Percentiles rank a stretch among this genome's conserved stretches.
Conservation (phyloP, 2,797 vertebrate species). For the Urocyon cinereoargenteus region DNA sequence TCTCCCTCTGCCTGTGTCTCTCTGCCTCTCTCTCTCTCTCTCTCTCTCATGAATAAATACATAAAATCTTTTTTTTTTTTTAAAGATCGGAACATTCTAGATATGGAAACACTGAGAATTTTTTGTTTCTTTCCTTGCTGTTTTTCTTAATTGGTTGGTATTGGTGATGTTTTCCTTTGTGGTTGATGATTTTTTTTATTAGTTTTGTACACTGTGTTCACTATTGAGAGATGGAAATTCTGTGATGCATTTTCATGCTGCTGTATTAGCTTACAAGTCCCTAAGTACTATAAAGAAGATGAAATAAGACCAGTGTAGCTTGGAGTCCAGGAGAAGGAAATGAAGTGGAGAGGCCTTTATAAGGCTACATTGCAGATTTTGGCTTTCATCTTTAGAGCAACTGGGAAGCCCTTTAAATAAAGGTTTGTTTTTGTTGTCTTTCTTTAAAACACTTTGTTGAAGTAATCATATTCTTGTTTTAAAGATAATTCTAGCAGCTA, state of each 20-base stretch:
- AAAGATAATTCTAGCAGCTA: neutral
- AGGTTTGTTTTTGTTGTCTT: neutral
- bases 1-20: no score
- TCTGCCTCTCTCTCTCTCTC: no score
- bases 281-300: neutral
- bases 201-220: neutral
- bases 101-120: neutral
- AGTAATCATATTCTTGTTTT: slow-evolving; percentile 13
- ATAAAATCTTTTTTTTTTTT: no score
- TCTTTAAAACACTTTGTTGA: slow-evolving; percentile 11
- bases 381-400: slow-evolving; percentile 15
- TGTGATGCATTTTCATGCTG: neutral
- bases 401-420: neutral
- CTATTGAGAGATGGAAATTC: neutral
- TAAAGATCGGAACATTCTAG: neutral
- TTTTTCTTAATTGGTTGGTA: neutral
- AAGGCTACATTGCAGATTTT: neutral
- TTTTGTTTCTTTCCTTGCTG: neutral
- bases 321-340: neutral
- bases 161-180: neutral
- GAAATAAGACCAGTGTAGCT: neutral
- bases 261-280: neutral
- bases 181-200: neutral
- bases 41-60: no score
- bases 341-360: neutral